Evolutionary conservation across 2,797 vertebrate genomes (phyloP), one percentile per base, ranked within the genome.

Genomic region (Chaetodon trifasciatus): DNA sequence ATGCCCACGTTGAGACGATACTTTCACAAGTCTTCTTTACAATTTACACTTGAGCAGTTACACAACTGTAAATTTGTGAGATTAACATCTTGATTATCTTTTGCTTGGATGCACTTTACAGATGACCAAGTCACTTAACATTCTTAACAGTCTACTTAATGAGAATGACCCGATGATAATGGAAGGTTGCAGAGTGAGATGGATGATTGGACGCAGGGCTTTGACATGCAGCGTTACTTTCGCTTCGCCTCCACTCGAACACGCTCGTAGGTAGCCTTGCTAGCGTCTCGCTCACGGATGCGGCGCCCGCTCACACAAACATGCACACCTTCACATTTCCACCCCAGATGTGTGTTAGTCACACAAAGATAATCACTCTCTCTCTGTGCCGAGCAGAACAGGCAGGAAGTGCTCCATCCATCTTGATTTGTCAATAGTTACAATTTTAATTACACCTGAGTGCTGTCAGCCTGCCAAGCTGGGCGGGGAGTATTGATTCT

Each of bases 371-470:
- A 86, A 90, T 88, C 86, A 23, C 82, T 89, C 78, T 84, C 67
- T 32, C 28, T 32, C 76, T 6, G 57, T 74, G 77, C 83, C 3
- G 75, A 80, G 79, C 81, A 37, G 79, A 78, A 63, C 72, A 57
- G 74, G 67, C 88, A 79, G 76, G 76, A 86, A 90, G 84, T 81
- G 85, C 90, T 88, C 89, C 86, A 95, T 96, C 94, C 92, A 88
- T 95, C 95, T 93, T 93, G 88, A 92, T 95, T 93, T 95, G 94
- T 95, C 94, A 94, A 94, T 95, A 95, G 89, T 91, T 95, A 93
- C 93, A 93, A 92, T 95, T 95, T 95, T 95, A 96, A 96, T 96
- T 95, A 95, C 95, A 95, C 94, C 93, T 95, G 94, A 94, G 93
- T 93, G 91, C 94, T 95, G 94, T 95, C 94, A 91, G 86, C 78